phyloP scores from a whole-genome alignment of 2,888 invertebrate species.

The Anorthoa munda region DNA sequence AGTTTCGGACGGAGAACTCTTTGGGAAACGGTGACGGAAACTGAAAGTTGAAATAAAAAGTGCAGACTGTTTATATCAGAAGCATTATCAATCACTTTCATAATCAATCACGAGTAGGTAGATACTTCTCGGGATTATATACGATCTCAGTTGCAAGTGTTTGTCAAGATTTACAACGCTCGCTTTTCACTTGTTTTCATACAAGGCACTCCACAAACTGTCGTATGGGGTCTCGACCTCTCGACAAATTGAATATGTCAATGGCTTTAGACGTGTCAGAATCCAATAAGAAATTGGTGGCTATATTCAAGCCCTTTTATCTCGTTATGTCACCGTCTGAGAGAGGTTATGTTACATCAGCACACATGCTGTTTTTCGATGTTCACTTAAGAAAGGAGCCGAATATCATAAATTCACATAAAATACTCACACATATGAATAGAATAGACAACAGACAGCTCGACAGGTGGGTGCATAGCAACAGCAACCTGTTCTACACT shows the following conservation, averaged over 20 bases:
- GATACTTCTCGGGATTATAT: slow-evolving; percentile 11
- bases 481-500: slow-evolving; percentile 83
- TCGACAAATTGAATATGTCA: slow-evolving; percentile 32
- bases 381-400: slow-evolving; percentile 44
- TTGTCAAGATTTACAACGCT: background rate
- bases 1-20: slow-evolving; percentile 62
- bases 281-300: slow-evolving; percentile 50
- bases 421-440: slow-evolving; percentile 56
- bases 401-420: slow-evolving; percentile 66
- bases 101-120: slow-evolving; percentile 43
- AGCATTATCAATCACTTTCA: slow-evolving; percentile 38
- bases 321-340: slow-evolving; percentile 55
- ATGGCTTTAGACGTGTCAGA: slow-evolving; percentile 27
- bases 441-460: slow-evolving; percentile 68
- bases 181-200: slow-evolving; percentile 23
- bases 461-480: slow-evolving; percentile 81
- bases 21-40: slow-evolving; percentile 59
- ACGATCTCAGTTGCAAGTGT: slow-evolving; percentile 12
- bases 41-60: slow-evolving; percentile 60
- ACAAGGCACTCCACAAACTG: slow-evolving; percentile 8
- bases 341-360: slow-evolving; percentile 53
- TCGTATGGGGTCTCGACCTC: slow-evolving; percentile 6
- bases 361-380: slow-evolving; percentile 48
- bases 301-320: slow-evolving; percentile 37
- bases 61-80: slow-evolving; percentile 12